Percentiles rank a stretch among this genome's conserved stretches.
Conservation (phyloP, 64 coral and sea anemone genomes). For the Dendronephthya gigantea region DNA sequence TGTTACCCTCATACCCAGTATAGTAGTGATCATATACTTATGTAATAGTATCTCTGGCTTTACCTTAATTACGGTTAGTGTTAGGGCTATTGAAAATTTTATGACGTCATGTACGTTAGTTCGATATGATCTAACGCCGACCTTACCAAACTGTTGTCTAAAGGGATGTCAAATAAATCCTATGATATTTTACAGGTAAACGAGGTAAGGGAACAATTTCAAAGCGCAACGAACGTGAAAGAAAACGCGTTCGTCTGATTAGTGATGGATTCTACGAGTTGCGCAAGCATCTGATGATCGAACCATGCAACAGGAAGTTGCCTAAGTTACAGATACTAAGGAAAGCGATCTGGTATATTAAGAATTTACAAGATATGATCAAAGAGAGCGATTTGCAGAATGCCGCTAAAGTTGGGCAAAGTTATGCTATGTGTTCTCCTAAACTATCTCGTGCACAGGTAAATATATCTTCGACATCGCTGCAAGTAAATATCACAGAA, state of each 20-base stretch:
- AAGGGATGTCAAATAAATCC: no score
- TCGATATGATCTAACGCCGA: no score
- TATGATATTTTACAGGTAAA: background rate
- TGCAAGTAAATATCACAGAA: no score
- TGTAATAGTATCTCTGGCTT: no score
- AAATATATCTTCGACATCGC: no score
- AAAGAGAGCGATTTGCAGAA: conserved; percentile 45
- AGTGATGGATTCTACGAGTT: conserved; percentile 81
- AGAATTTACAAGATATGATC: conserved; percentile 64
- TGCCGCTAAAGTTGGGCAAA: background rate
- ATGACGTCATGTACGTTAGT: no score
- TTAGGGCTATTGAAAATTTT: no score
- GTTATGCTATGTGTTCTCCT: background rate
- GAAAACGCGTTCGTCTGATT: conserved; percentile 75
- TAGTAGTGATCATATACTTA: no score
- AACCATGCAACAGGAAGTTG: conserved; percentile 75
- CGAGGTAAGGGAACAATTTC: background rate
- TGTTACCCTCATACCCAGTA: no score
- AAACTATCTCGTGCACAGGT: background rate
- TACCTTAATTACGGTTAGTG: no score
- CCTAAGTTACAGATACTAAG: conserved; percentile 90
- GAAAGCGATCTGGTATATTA: conserved; percentile 83
- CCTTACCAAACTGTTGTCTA: no score
- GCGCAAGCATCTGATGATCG: conserved; percentile 60
- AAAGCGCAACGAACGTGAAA: conserved; percentile 69